A percentile compares a stretch with the other conserved stretches of the same genome.
Evolutionary conservation across 2,888 invertebrate species (phyloP).

Genomic region (Tinea semifulvella): DNA sequence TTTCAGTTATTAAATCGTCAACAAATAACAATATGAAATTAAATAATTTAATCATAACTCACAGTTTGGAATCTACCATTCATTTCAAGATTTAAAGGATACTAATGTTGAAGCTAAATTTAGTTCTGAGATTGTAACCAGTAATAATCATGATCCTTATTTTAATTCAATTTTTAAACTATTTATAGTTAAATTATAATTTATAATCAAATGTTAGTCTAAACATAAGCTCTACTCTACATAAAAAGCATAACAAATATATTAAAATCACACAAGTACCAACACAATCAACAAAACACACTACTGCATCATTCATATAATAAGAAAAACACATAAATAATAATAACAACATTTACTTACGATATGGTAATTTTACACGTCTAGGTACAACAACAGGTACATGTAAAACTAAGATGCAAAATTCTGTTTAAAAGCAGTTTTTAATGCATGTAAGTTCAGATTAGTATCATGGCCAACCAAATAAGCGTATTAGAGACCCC

Average conservation of each 20-base stretch:
- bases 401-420: conserved; percentile 18
- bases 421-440: conserved; percentile 63
- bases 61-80: too few relatives aligned
- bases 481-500: conserved; percentile 24
- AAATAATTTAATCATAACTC: too few relatives aligned
- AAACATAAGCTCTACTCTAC: conserved; percentile 2
- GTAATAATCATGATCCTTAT: too few relatives aligned
- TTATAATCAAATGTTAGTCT: neutral
- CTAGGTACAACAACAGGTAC: too few relatives aligned
- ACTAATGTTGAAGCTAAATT: too few relatives aligned
- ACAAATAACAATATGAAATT: too few relatives aligned
- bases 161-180: too few relatives aligned
- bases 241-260: conserved; percentile 3
- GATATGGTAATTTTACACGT: neutral
- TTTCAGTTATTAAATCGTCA: neutral
- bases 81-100: too few relatives aligned
- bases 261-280: neutral
- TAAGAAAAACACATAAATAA: neutral
- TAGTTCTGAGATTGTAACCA: too few relatives aligned
- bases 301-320: neutral
- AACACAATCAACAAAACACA: conserved; percentile 1
- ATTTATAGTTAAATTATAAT: neutral
- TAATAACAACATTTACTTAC: neutral
- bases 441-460: conserved; percentile 21
- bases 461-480: conserved; percentile 28